Conservation (phyloP, 2,797 vertebrate species). For the Naso thynnoides region DNA sequence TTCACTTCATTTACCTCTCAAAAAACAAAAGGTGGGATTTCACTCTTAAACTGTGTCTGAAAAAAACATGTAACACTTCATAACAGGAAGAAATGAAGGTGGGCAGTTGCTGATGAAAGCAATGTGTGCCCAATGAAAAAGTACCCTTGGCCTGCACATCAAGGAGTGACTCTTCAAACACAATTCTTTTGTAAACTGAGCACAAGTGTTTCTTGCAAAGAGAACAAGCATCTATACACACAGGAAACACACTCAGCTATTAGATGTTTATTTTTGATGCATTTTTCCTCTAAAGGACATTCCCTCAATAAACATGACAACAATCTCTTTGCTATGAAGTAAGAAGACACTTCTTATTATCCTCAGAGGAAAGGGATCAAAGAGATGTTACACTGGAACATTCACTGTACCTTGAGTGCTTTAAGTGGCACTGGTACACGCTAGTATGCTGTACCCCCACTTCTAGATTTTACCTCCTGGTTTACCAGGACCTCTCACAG, state of each 20-base stretch:
- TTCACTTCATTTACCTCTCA: background rate
- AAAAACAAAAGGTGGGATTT: background rate
- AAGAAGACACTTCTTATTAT: too few species aligned
- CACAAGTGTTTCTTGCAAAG: background rate
- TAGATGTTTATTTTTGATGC: constrained; percentile 28
- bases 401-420: too few species aligned
- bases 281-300: constrained; percentile 41
- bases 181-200: background rate
- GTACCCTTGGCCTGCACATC: background rate
- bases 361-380: too few species aligned
- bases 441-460: too few species aligned
- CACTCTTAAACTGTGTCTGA: too few species aligned
- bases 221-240: constrained; percentile 22
- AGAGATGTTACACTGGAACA: too few species aligned
- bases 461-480: too few species aligned
- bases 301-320: constrained; percentile 45
- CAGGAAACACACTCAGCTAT: constrained; percentile 15
- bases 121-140: background rate
- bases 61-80: background rate
- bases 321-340: constrained; percentile 32
- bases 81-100: too few species aligned
- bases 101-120: background rate
- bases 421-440: too few species aligned
- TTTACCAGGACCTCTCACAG: too few species aligned
- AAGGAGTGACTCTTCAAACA: background rate